phyloP scores from a whole-genome alignment of 2,888 invertebrate genomes.

The Prosopocoilus inquinatus region DNA sequence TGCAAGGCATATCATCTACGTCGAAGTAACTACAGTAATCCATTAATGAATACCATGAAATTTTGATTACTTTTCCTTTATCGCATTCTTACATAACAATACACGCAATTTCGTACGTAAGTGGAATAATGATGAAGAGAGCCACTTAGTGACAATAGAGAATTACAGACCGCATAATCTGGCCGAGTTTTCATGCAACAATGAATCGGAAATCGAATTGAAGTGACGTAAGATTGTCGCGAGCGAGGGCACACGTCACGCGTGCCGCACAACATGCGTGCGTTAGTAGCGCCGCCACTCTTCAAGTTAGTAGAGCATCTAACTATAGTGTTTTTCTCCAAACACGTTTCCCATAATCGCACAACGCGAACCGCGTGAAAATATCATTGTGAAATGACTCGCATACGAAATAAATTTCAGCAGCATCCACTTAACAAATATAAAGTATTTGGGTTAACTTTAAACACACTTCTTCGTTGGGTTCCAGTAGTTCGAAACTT shows the following conservation, averaged over 20 bases:
- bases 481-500: too few species aligned
- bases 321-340: constrained; percentile 6
- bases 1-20: constrained; percentile 24
- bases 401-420: too few species aligned
- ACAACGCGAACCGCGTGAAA: too few species aligned
- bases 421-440: too few species aligned
- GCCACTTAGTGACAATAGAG: constrained; percentile 29
- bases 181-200: constrained; percentile 51
- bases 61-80: constrained; percentile 34
- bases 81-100: constrained; percentile 7
- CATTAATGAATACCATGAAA: constrained; percentile 35
- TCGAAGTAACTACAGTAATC: constrained; percentile 35
- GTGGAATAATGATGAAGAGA: constrained; percentile 23
- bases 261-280: constrained; percentile 29
- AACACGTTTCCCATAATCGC: too few species aligned
- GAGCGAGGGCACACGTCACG: constrained; percentile 33
- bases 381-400: too few species aligned
- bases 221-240: constrained; percentile 37
- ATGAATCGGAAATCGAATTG: constrained; percentile 48
- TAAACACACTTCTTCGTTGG: too few species aligned
- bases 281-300: constrained; percentile 23
- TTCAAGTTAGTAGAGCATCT: constrained; percentile 31
- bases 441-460: too few species aligned
- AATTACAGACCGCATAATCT: constrained; percentile 40
- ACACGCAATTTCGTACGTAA: constrained; percentile 23